Evolutionary conservation across 2,888 invertebrate species (phyloP).

Genomic region (Sinotaia quadrata): DNA sequence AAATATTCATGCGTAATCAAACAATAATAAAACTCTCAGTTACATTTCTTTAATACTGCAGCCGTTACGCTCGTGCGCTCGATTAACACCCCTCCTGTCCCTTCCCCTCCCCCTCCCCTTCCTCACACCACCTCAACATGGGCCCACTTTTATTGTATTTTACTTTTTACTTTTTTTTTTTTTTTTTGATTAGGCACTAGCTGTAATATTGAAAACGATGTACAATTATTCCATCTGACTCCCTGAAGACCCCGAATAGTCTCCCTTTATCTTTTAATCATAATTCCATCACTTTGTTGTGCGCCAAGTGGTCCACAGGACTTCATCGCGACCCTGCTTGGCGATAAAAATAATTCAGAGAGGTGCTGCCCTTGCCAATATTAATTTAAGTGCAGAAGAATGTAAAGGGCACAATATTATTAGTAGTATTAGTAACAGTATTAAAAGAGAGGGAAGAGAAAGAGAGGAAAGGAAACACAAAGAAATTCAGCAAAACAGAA

Average conservation of each 20-base stretch:
- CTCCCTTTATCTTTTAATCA: conserved; percentile 25
- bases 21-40: no score
- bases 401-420: neutral
- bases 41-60: no score
- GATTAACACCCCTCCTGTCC: no score
- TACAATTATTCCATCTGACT: conserved; percentile 26
- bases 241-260: conserved; percentile 11
- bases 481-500: neutral
- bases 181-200: no score
- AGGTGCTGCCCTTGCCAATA: conserved; percentile 7
- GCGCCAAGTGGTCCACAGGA: neutral
- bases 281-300: conserved; percentile 26
- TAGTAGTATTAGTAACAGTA: neutral
- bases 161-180: no score
- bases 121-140: no score
- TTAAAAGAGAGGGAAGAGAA: neutral
- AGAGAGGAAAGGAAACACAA: neutral
- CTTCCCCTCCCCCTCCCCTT: no score
- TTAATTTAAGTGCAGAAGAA: neutral
- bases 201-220: conserved; percentile 11
- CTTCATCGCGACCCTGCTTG: neutral
- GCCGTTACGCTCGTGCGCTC: no score
- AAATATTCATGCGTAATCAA: no score
- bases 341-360: conserved; percentile 12
- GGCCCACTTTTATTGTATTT: no score